Conservation (phyloP, 2,888 invertebrate genomes). For the Spodoptera exigua region DNA sequence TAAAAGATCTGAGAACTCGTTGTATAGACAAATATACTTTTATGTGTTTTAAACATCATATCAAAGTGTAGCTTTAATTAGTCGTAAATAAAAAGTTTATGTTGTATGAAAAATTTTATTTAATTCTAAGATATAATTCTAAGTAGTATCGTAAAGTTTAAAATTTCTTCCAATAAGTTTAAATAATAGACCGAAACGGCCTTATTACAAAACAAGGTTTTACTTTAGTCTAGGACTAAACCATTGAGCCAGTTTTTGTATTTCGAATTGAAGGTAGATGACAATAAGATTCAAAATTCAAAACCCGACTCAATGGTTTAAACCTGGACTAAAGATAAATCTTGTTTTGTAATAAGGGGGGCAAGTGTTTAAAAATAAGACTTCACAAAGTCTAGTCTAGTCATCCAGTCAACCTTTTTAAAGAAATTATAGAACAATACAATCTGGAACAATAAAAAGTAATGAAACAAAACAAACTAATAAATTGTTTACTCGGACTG, state of each 20-base stretch:
- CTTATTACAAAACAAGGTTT: too few species aligned
- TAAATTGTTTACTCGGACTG: conserved; percentile 19
- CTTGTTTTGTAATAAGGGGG: too few species aligned
- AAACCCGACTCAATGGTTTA: too few species aligned
- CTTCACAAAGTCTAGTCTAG: not conserved
- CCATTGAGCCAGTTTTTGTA: too few species aligned
- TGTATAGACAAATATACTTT: conserved; percentile 34
- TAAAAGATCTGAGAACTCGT: conserved; percentile 14
- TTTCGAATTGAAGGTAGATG: too few species aligned
- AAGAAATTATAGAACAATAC: conserved; percentile 9
- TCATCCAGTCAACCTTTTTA: not conserved
- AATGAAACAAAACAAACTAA: conserved; percentile 18
- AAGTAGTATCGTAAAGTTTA: not conserved
- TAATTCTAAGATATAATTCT: not conserved
- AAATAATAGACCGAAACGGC: too few species aligned
- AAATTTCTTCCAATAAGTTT: not conserved
- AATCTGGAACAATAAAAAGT: conserved; percentile 7
- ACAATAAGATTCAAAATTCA: too few species aligned
- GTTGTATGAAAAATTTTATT: conserved; percentile 6
- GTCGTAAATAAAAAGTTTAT: conserved; percentile 14
- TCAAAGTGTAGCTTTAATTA: conserved; percentile 31
- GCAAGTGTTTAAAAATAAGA: too few species aligned
- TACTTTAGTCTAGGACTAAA: too few species aligned
- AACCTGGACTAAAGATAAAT: too few species aligned
- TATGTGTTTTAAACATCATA: conserved; percentile 24